These are phyloP conservation scores for Todus mexicanus DNA, from an alignment of 2,797 vertebrate genomes.

Conservation along the genomic window DNA sequence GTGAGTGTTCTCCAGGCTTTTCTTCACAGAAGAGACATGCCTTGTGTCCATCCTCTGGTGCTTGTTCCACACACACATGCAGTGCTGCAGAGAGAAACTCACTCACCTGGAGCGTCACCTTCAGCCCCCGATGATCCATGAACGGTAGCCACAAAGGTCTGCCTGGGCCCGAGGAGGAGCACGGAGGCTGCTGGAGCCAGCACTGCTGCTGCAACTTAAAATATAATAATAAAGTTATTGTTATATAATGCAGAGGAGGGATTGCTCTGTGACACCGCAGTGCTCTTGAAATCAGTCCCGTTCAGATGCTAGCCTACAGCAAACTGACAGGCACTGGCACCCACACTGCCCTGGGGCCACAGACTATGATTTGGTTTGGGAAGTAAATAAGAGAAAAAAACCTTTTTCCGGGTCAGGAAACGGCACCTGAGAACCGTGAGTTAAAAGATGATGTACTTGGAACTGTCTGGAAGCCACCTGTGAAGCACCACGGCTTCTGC, in stretches of 20 bases:
- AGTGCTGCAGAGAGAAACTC: not conserved
- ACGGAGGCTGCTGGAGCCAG: no score
- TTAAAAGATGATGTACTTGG: not conserved
- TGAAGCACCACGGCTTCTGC: not conserved
- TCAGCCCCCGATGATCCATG: no score
- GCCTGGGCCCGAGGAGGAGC: not conserved
- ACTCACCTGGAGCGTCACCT: not conserved
- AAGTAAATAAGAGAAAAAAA: not conserved
- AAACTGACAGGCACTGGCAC: rapidly evolving
- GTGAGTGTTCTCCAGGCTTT: not conserved
- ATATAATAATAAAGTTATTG: no score
- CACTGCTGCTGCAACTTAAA: no score
- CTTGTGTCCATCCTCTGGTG: not conserved
- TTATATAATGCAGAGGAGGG: no score
- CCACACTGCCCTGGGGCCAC: not conserved
- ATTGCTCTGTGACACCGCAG: no score
- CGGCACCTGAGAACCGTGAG: not conserved
- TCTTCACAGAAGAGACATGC: not conserved
- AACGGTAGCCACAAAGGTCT: no score
- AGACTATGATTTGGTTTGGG: not conserved
- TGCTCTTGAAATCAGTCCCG: no score
- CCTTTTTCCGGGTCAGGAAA: not conserved
- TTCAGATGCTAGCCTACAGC: no score
- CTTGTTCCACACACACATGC: not conserved
- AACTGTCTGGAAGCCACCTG: not conserved